Evolutionary conservation across 2,797 vertebrate species (phyloP).

Genomic region (Vultur gryphus): DNA sequence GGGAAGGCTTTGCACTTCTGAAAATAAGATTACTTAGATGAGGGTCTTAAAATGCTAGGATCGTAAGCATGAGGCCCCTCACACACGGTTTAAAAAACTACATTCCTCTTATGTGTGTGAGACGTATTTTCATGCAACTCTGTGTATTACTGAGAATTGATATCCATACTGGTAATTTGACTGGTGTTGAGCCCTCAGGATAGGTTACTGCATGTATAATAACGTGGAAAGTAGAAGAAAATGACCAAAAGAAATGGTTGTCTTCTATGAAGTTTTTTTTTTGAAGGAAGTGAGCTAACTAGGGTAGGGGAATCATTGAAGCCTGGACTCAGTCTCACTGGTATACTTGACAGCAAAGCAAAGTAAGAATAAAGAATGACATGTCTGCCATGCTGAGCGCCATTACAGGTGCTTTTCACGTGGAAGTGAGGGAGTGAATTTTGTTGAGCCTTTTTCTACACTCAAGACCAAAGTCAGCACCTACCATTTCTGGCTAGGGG

Average conservation of each 20-base stretch:
- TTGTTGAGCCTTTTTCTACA: background rate
- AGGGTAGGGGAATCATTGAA: background rate
- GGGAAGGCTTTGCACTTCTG: background rate
- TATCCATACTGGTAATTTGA: background rate
- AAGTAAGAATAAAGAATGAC: background rate
- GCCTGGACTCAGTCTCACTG: background rate
- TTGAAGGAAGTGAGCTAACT: background rate
- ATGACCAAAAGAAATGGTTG: rapidly evolving
- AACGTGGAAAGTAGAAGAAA: background rate
- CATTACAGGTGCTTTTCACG: background rate
- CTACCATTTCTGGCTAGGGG: background rate
- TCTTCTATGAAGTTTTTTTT: background rate
- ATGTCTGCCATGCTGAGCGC: rapidly evolving
- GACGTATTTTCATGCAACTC: background rate
- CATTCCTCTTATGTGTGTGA: background rate
- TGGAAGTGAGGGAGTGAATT: background rate
- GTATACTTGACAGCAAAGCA: background rate
- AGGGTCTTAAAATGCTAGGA: background rate
- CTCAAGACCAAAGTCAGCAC: background rate
- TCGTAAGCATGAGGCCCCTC: background rate
- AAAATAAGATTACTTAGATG: background rate
- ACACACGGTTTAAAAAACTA: background rate
- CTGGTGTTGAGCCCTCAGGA: background rate
- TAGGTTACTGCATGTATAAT: background rate
- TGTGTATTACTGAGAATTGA: background rate